Conservation (phyloP, 2,888 invertebrate species). For the Gasteruption jaculator region DNA sequence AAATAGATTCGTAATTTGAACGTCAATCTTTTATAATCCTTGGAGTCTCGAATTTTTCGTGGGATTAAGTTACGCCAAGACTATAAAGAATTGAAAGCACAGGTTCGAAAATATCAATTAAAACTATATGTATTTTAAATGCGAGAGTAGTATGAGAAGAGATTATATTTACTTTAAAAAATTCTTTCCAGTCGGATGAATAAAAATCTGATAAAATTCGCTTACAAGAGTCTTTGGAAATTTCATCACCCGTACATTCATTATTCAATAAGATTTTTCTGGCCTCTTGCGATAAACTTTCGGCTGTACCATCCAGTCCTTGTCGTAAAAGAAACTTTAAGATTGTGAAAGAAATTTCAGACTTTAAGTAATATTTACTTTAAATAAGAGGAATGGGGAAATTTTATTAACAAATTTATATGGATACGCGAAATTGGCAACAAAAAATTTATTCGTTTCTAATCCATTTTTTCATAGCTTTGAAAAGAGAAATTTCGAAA, state of each 20-base stretch:
- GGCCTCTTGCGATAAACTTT: constrained; percentile 29
- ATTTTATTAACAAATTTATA: too few relatives aligned
- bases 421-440: too few relatives aligned
- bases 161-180: constrained; percentile 33
- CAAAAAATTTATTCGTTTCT: too few relatives aligned
- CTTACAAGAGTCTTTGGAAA: constrained; percentile 18
- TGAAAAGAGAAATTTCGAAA: too few relatives aligned
- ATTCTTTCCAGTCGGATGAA: constrained; percentile 30
- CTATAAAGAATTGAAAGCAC: constrained; percentile 33
- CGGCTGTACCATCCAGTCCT: constrained; percentile 33
- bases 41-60: constrained; percentile 27
- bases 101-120: constrained; percentile 1
- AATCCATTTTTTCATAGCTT: too few relatives aligned
- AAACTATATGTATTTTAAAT: neutral
- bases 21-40: constrained; percentile 41
- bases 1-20: constrained; percentile 45
- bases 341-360: too few relatives aligned
- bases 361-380: too few relatives aligned
- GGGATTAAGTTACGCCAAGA: constrained; percentile 39
- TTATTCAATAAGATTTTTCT: constrained; percentile 17
- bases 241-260: constrained; percentile 17
- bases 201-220: constrained; percentile 27
- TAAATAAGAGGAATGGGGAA: too few relatives aligned
- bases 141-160: neutral
- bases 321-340: constrained; percentile 35